Base-by-base conservation (phyloP, 2,888 invertebrate species). In the Zygothrica quintamaculata region DNA sequence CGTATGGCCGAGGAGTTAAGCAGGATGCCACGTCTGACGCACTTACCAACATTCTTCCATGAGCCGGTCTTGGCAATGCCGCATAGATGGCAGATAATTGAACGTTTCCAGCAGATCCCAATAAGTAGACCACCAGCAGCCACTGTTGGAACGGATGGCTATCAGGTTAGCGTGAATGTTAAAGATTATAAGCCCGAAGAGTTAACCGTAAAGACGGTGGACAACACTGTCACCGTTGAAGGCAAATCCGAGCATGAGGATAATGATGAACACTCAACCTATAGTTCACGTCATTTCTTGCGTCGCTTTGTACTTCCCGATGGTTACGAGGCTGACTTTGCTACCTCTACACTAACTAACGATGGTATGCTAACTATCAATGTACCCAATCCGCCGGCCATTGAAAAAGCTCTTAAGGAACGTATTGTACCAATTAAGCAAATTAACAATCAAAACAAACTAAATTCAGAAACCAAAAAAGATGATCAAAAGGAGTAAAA, bases 151-250 rank as follows among this genome's bases (percentile, higher is more conserved):
- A 93, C 93, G 4, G 93, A 94, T 74, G 94, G 94, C 61, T 95
- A 94, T 60, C 94, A 94, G 84, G 94, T 95, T n/a, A 93, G 93
- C 69, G 90, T 96, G 72, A 96, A 96, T 85, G 95, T 96, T 0
- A 94, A 94, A 84, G 95, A 96, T 73, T 96, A 95, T 84, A 91
- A 93, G 11, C 96, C 96, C 0, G 94, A 94, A 22, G 96, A 96
- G 88, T 93, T 97, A 42, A 92, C 93, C 0, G 96, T 96, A 22
- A 96, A 95, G 89, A 95, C 95, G 0, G 92, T 94, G 0, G 95
- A 95, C 7, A 93, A 94, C 43, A 92, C 94, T 44, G 92, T 94
- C 56, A 92, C 95, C 8, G n/a, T n/a, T n/a, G 95, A 96, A 89
- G 96, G 95, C 0, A 95, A 94, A 86, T 96, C 95, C 84, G 95